phyloP scores from a whole-genome alignment of 2,113 vertebrate species.

The Aldabrachelys gigantea region DNA sequence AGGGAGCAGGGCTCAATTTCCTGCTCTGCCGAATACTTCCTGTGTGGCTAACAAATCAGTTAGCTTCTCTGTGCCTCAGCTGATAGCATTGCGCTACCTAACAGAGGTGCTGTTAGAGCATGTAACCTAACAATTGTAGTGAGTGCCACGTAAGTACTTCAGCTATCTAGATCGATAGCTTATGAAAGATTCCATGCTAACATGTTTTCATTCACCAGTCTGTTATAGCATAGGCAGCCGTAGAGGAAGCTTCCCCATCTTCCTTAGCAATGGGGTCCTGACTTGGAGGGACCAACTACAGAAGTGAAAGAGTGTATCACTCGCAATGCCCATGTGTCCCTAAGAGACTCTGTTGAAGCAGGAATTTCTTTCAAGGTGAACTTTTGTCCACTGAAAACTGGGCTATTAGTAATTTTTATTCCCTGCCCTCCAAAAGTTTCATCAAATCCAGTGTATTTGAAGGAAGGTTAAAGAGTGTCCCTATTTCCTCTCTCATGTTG shows the following conservation, averaged over 20 bases:
- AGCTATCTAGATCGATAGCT: no score
- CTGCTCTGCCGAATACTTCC: neutral
- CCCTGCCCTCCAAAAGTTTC: neutral
- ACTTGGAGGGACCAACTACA: no score
- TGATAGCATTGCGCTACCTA: neutral
- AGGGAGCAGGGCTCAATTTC: neutral
- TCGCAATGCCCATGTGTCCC: neutral
- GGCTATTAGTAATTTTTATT: neutral
- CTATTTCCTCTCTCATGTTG: neutral
- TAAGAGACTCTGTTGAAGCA: neutral
- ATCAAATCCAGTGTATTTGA: neutral
- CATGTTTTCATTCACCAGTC: neutral
- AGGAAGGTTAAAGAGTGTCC: neutral
- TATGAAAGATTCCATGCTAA: neutral
- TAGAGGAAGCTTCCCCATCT: neutral
- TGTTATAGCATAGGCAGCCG: neutral
- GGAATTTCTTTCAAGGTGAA: neutral
- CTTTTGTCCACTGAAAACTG: neutral
- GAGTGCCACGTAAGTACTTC: neutral
- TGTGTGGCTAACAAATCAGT: neutral
- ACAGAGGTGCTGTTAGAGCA: neutral
- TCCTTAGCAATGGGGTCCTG: neutral
- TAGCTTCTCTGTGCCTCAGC: neutral
- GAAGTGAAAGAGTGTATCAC: no score
- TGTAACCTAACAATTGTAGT: neutral